Conservation (phyloP, 2,888 invertebrate species). For the Eupithecia vulgata region DNA sequence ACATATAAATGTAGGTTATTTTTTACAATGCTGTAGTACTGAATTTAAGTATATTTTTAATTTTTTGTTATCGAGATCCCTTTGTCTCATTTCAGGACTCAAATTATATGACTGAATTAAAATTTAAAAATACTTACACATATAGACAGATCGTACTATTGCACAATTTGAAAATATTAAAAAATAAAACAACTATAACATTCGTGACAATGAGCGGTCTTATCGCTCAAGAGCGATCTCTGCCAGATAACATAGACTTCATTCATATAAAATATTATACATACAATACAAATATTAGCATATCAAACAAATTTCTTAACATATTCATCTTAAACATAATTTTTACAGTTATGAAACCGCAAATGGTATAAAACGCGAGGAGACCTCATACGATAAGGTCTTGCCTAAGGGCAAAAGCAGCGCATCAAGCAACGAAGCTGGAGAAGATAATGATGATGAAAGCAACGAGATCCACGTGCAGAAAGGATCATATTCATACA, state of each 20-base stretch:
- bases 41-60: no score
- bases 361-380: conserved; percentile 90
- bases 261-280: no score
- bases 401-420: conserved; percentile 75
- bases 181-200: no score
- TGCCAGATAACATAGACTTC: no score
- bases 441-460: conserved; percentile 83
- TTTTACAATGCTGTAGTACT: no score
- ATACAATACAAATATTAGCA: no score
- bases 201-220: no score
- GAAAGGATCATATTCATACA: conserved; percentile 87
- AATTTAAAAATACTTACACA: background rate
- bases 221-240: no score
- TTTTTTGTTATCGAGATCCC: background rate
- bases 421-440: conserved; percentile 72
- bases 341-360: conserved; percentile 87
- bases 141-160: no score
- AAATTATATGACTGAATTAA: background rate
- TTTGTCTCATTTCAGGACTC: background rate
- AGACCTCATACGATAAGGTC: conserved; percentile 88
- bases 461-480: conserved; percentile 85
- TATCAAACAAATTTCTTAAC: no score
- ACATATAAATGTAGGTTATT: no score
- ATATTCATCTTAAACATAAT: background rate
- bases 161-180: no score